Conservation (phyloP, 2,113 vertebrate genomes). For the Lophura nycthemera region DNA sequence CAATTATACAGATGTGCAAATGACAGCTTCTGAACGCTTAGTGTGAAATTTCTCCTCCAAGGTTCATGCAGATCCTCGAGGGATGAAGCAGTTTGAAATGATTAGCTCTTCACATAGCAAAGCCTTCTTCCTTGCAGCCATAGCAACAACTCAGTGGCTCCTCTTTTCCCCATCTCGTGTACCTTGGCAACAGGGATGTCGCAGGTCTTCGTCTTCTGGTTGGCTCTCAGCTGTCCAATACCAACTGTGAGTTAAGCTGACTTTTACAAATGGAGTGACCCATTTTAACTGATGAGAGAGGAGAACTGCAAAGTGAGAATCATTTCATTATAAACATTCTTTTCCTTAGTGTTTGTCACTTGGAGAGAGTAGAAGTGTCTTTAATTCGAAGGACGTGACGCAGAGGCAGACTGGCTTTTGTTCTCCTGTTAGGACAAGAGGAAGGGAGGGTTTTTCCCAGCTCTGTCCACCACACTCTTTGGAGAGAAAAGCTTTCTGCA, state of each 20-base stretch:
- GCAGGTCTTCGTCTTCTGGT: conserved; percentile 55
- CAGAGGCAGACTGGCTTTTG: background rate
- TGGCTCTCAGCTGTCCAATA: conserved; percentile 68
- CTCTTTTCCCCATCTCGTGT: background rate
- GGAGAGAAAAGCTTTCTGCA: background rate
- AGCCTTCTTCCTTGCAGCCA: conserved; percentile 74
- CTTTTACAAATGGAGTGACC: background rate
- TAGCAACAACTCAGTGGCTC: conserved; percentile 75
- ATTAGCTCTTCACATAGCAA: conserved; percentile 58
- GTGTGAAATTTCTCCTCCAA: conserved; percentile 63
- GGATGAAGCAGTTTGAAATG: conserved; percentile 60
- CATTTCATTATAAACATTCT: background rate
- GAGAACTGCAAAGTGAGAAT: background rate
- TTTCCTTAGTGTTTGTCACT: background rate
- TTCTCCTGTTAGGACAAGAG: background rate
- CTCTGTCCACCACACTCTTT: background rate
- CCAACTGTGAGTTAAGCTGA: conserved; percentile 12
- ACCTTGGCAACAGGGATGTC: conserved; percentile 75
- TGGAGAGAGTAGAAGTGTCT: background rate
- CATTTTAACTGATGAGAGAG: conserved; percentile 5
- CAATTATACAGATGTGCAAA: conserved; percentile 36
- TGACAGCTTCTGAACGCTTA: conserved; percentile 60
- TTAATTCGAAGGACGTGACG: background rate
- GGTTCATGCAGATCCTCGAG: conserved; percentile 61
- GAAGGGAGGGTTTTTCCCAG: background rate